Base-by-base conservation (phyloP, 1,140 invertebrate genomes). In the Ceratoteleas bidentatus region DNA sequence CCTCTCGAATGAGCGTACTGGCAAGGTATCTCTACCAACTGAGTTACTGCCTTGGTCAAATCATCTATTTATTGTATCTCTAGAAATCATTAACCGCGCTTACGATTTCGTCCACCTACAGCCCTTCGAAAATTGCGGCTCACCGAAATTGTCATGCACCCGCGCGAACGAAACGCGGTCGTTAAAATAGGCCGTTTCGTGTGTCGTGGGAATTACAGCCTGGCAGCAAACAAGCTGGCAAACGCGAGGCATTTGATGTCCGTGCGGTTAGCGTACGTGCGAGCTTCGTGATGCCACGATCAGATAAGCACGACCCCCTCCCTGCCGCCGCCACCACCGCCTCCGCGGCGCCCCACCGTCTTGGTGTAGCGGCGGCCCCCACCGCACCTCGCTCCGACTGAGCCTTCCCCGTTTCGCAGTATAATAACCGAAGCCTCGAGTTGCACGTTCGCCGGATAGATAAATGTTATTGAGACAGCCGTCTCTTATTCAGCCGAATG, bases 251-350 rank as follows among this genome's bases (percentile, higher is more conserved):
- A 72, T 65, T 60, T 62, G 61, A 68, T 65, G 73, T 53, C 62
- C 68, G 60, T 60, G 81, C 83, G 85, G 86, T 86, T 79, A 82
- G 72, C 65, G 86, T 88, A 88, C 87, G 86, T 87, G 87, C 88
- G 84, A 88, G 87, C 76, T 83, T 84, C 76, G 82, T 85, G 88
- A 89, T 88, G 74, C 85, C 85, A 86, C 81, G 84, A 87, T 87
- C 86, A 87, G 88, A 89, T 88, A 89, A 89, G 74, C 75, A 75
- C 43, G 47, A 61, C 77, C 84, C 86, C 81, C 81, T 85, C 24
- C 24, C 74, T 57, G 54, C 57, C 16, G 60, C 40, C 50, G 56
- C 62, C 65, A 70, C 74, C 47, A 64, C 65, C 65, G 58, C 74
- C 58, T 64, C 43, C 43, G 32, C 65, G 53, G 43, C 58, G 74